Evolutionary conservation across 1,140 invertebrate genomes (phyloP).

Genomic region (Drosophila watanabei): DNA sequence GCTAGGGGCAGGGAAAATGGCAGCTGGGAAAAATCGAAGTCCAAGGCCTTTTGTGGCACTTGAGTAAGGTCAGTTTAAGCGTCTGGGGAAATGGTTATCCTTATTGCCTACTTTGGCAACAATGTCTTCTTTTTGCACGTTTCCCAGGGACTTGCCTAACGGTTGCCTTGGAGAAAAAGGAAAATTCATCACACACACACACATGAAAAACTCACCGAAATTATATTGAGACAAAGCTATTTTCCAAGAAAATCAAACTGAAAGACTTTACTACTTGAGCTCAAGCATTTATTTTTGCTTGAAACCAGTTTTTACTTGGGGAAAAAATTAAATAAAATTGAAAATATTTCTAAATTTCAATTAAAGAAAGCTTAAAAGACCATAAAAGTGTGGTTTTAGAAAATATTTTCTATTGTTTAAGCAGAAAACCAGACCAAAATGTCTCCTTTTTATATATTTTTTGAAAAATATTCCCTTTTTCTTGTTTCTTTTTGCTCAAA

Average conservation of each 20-base stretch:
- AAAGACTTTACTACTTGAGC: background rate
- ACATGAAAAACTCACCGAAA: background rate
- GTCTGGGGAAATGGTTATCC: slow-evolving; percentile 78
- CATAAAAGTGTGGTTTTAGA: too few relatives aligned
- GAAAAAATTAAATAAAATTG: background rate
- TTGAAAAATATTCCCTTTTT: too few relatives aligned
- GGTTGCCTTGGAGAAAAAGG: slow-evolving; percentile 22
- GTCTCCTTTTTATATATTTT: too few relatives aligned
- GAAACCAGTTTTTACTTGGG: background rate
- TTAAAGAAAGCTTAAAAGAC: too few relatives aligned
- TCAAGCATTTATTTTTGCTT: background rate
- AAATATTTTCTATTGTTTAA: too few relatives aligned
- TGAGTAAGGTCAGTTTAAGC: slow-evolving; percentile 76
- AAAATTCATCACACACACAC: slow-evolving; percentile 5
- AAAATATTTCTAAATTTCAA: background rate
- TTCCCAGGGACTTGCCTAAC: slow-evolving; percentile 24
- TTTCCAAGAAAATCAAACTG: slow-evolving; percentile 3
- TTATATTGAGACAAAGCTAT: background rate
- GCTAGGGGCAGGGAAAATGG: background rate
- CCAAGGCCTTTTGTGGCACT: slow-evolving; percentile 51
- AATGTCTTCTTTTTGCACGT: slow-evolving; percentile 31
- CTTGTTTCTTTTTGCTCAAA: too few relatives aligned
- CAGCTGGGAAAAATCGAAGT: background rate
- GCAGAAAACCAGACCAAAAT: too few relatives aligned
- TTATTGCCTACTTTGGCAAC: slow-evolving; percentile 64